These are phyloP conservation scores for Mycalesis mineus DNA, from an alignment of 2,888 invertebrate species.

Conservation along the genomic window DNA sequence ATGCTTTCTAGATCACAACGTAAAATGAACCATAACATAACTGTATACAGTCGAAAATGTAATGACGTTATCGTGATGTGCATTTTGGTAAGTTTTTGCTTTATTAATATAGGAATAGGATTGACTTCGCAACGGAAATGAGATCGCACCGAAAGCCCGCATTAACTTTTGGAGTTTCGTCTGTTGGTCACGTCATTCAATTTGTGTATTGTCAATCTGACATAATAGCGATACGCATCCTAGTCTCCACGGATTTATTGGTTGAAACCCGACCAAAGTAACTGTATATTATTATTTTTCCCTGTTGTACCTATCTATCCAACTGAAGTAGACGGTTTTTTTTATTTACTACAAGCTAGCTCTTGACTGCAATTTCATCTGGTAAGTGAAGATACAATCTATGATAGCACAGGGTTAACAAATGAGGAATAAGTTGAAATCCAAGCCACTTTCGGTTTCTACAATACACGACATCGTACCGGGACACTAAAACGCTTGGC, in stretches of 20 bases:
- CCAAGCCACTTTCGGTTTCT: too few species aligned
- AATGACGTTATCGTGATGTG: background rate
- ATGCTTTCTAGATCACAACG: constrained; percentile 30
- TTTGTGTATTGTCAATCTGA: constrained; percentile 76
- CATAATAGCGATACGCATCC: constrained; percentile 74
- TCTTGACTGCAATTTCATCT: too few species aligned
- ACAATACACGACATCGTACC: too few species aligned
- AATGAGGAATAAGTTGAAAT: too few species aligned
- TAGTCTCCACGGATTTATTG: constrained; percentile 70
- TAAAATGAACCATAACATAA: constrained; percentile 33
- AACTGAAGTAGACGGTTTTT: too few species aligned
- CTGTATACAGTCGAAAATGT: constrained; percentile 14
- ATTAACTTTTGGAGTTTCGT: constrained; percentile 73
- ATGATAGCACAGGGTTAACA: too few species aligned
- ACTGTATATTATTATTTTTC: constrained; percentile 57
- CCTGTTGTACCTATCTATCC: constrained; percentile 32
- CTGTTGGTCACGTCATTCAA: constrained; percentile 76
- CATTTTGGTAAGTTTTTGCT: constrained; percentile 23
- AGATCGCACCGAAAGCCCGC: constrained; percentile 35
- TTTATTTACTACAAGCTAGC: too few species aligned
- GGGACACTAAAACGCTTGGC: too few species aligned
- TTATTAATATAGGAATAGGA: constrained; percentile 30
- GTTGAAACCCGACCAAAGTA: constrained; percentile 72
- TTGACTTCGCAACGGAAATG: constrained; percentile 31
- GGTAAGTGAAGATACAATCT: too few species aligned